Conservation (phyloP, 1,140 invertebrate genomes). For the Tetramorium parvispinum region DNA sequence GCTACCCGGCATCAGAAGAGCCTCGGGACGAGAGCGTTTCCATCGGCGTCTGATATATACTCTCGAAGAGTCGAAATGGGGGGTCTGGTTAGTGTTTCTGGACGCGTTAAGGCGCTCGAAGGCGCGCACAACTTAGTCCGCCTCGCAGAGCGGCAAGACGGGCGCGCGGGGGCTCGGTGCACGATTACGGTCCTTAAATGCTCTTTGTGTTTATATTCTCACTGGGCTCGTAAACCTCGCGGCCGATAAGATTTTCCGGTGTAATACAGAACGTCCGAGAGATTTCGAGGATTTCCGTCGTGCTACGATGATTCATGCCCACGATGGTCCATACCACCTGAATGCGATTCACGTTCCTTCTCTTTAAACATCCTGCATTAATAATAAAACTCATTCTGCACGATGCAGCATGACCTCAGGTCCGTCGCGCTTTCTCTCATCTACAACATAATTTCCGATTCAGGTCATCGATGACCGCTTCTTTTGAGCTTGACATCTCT, state of each 20-base stretch:
- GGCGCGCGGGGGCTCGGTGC: slow-evolving; percentile 15
- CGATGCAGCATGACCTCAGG: neutral
- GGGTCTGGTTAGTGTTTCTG: slow-evolving; percentile 81
- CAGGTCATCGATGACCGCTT: neutral
- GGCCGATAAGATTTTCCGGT: slow-evolving; percentile 79
- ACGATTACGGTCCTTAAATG: slow-evolving; percentile 68
- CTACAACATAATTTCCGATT: neutral
- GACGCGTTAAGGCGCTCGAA: slow-evolving; percentile 68
- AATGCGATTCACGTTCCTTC: neutral
- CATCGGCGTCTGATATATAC: slow-evolving; percentile 66
- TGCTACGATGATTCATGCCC: neutral
- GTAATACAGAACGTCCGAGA: slow-evolving; percentile 52
- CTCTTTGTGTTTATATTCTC: slow-evolving; percentile 78
- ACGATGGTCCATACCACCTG: neutral
- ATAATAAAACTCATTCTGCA: slow-evolving; percentile 7
- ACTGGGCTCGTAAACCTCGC: slow-evolving; percentile 72
- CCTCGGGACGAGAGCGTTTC: slow-evolving; percentile 64
- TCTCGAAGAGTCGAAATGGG: slow-evolving; percentile 72
- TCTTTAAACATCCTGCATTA: neutral
- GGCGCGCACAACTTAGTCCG: slow-evolving; percentile 15
- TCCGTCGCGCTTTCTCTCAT: neutral
- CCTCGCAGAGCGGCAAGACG: slow-evolving; percentile 29
- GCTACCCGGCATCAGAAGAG: slow-evolving; percentile 58
- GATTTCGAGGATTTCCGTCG: slow-evolving; percentile 54
- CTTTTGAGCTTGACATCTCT: neutral